Conservation (phyloP, 2,888 invertebrate species). For the Agonopterix subpropinquella region DNA sequence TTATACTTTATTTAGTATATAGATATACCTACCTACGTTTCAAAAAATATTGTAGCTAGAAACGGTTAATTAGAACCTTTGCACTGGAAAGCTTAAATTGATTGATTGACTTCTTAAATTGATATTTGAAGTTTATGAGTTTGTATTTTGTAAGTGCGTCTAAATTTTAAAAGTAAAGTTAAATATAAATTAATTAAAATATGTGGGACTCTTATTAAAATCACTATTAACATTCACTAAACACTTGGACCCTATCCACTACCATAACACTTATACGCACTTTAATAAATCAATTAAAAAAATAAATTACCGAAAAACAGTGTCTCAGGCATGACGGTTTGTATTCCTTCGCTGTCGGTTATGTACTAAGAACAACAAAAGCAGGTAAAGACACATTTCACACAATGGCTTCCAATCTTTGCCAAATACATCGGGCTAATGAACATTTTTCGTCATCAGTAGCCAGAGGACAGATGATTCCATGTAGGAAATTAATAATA, state of each 20-base stretch:
- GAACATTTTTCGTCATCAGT: slow-evolving; percentile 35
- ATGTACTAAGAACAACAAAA: slow-evolving; percentile 45
- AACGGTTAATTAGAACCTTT: too few species aligned
- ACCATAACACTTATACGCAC: neutral
- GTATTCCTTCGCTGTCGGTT: slow-evolving; percentile 47
- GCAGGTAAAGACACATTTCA: slow-evolving; percentile 44
- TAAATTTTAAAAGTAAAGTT: too few species aligned
- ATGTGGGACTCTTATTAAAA: too few species aligned
- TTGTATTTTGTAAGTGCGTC: too few species aligned
- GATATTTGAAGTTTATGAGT: too few species aligned
- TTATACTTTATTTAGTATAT: too few species aligned
- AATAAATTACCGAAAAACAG: slow-evolving; percentile 54
- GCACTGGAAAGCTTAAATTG: too few species aligned
- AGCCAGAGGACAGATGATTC: slow-evolving; percentile 24
- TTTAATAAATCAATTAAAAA: neutral
- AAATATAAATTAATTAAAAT: too few species aligned
- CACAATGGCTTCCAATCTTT: slow-evolving; percentile 36
- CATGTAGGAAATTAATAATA: slow-evolving; percentile 24
- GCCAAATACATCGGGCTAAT: slow-evolving; percentile 59
- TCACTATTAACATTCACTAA: neutral
- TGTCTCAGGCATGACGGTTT: slow-evolving; percentile 54
- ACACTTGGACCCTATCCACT: slow-evolving; percentile 4
- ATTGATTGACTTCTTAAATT: too few species aligned
- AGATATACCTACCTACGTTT: too few species aligned
- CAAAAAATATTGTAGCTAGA: too few species aligned